A percentile compares a stretch with the other conserved stretches of the same genome.
phyloP scores from a whole-genome alignment of 2,797 vertebrate species.

The Tangara arthus region DNA sequence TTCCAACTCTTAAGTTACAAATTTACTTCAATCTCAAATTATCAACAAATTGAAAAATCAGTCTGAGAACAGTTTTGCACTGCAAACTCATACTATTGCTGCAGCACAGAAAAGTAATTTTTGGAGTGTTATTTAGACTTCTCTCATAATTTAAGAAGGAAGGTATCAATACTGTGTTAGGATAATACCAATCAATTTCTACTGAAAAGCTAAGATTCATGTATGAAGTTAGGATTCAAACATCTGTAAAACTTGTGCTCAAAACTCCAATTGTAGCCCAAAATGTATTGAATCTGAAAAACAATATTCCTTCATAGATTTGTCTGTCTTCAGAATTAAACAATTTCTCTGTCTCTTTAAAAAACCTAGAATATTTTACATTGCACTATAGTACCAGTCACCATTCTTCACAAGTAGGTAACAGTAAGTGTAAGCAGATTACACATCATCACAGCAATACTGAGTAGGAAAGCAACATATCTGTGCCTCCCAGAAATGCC shows the following conservation, averaged over 20 bases:
- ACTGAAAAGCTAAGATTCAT: background rate
- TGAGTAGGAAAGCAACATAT: background rate
- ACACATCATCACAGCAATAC: background rate
- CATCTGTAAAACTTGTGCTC: background rate
- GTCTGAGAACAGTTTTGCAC: background rate
- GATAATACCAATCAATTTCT: background rate
- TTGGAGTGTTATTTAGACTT: background rate
- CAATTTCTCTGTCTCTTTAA: background rate
- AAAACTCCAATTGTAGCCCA: background rate
- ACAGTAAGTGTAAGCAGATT: background rate
- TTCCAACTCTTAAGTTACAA: background rate
- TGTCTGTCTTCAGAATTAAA: background rate
- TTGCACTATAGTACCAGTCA: background rate
- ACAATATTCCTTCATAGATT: background rate
- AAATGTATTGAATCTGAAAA: background rate
- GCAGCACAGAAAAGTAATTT: background rate
- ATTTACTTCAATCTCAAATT: background rate
- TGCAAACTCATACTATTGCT: background rate
- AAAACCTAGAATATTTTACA: background rate
- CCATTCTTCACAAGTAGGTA: background rate
- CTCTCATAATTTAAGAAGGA: background rate
- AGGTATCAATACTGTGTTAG: background rate
- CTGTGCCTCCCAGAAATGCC: background rate
- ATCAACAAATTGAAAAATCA: background rate
- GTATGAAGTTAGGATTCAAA: background rate